These are phyloP conservation scores for Myotis myotis DNA, from an alignment of 2,797 vertebrate species.

Conservation along the genomic window DNA sequence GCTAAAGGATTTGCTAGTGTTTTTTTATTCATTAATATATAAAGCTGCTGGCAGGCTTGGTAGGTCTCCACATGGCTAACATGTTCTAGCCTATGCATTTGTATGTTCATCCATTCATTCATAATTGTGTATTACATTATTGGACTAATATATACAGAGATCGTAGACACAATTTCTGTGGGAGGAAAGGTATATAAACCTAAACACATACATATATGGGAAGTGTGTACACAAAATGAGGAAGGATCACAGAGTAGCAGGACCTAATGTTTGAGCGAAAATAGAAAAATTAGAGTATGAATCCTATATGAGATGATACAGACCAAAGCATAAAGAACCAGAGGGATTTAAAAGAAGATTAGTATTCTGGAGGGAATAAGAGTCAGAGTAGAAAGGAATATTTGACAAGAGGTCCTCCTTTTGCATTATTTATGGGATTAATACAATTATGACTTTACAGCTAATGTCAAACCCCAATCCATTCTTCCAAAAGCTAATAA, in stretches of 20 bases:
- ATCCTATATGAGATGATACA: background rate
- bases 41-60: background rate
- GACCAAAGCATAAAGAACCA: conserved; percentile 11
- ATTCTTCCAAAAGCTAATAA: conserved; percentile 14
- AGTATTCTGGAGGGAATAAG: background rate
- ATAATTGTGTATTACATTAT: conserved; percentile 3
- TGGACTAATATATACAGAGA: background rate
- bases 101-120: background rate
- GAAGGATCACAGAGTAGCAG: background rate
- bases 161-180: background rate
- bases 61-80: background rate
- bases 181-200: background rate
- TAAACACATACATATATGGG: background rate
- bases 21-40: background rate
- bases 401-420: background rate
- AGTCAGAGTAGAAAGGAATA: background rate
- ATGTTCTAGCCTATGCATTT: background rate
- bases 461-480: background rate
- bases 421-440: background rate
- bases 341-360: background rate
- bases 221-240: background rate
- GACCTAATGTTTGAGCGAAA: background rate
- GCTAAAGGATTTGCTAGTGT: background rate
- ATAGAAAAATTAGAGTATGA: background rate
- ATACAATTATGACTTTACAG: background rate